Percentiles rank a stretch among this genome's conserved stretches.
Evolutionary conservation across 2,888 invertebrate species (phyloP).

Genomic region (Pristionchus maxplancki): DNA sequence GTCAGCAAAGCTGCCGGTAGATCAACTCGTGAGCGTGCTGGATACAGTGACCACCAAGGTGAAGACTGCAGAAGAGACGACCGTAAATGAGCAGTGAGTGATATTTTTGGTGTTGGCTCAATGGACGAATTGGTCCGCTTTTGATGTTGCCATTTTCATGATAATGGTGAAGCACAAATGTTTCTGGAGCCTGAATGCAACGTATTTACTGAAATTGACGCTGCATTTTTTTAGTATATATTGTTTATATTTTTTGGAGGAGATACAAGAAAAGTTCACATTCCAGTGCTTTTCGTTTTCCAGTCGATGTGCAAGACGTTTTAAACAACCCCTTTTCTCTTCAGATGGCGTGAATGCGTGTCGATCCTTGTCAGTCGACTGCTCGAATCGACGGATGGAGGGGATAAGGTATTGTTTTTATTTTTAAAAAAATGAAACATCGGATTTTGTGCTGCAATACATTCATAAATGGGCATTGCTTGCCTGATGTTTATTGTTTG

Average conservation of each 20-base stretch:
- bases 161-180: no score
- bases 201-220: no score
- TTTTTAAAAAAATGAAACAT: neutral
- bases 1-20: slow-evolving; percentile 13
- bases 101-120: neutral
- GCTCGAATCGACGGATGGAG: neutral
- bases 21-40: neutral
- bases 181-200: no score
- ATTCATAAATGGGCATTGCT: neutral
- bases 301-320: no score
- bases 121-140: neutral
- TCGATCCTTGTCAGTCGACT: slow-evolving; percentile 17
- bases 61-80: slow-evolving; percentile 8
- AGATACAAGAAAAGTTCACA: no score
- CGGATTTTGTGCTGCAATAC: neutral
- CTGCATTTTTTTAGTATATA: no score
- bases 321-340: neutral
- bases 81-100: slow-evolving; percentile 26
- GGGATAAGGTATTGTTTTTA: neutral
- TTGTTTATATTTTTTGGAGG: no score
- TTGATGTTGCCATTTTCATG: no score
- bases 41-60: slow-evolving; percentile 35
- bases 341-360: slow-evolving; percentile 46
- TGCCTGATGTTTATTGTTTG: no score
- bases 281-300: no score